Percentiles rank a stretch among this genome's conserved stretches.
Evolutionary conservation across 2,797 vertebrate species (phyloP).

Genomic region (Selene dorsalis): DNA sequence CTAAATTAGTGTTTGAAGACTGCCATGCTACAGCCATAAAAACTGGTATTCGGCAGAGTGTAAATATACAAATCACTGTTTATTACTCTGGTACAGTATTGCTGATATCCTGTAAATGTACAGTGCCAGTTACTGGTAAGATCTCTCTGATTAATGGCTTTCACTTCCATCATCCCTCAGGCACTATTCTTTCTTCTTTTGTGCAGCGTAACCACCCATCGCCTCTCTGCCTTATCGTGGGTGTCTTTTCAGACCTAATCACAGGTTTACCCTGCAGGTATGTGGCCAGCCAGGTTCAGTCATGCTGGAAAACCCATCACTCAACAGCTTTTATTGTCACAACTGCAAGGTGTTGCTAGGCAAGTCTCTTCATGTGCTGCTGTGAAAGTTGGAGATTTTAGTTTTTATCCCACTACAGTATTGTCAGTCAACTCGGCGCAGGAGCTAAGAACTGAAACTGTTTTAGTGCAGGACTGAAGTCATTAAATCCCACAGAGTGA

Average conservation of each 20-base stretch:
- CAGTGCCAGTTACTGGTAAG: conserved; percentile 27
- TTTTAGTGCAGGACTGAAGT: conserved; percentile 51
- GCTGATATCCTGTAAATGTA: conserved; percentile 6
- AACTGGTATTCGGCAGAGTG: conserved; percentile 11
- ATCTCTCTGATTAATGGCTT: conserved; percentile 46
- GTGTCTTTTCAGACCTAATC: conserved; percentile 72
- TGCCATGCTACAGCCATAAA: conserved; percentile 9
- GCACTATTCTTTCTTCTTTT: conserved; percentile 18
- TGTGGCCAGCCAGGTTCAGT: conserved; percentile 76
- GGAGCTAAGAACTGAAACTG: conserved; percentile 40
- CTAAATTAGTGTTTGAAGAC: conserved; percentile 4
- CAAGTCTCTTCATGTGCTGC: conserved; percentile 70
- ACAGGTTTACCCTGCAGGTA: conserved; percentile 76
- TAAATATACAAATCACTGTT: conserved; percentile 9
- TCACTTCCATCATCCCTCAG: conserved; percentile 27
- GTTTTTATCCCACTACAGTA: conserved; percentile 17
- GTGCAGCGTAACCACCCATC: conserved; percentile 19
- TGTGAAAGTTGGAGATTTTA: conserved; percentile 56
- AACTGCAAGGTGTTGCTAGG: conserved; percentile 53
- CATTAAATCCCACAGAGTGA: conserved; percentile 53
- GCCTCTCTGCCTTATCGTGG: conserved; percentile 45
- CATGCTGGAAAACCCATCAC: conserved; percentile 69
- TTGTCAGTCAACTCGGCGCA: conserved; percentile 27
- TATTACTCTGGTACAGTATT: neutral
- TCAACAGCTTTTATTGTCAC: conserved; percentile 66